Evolutionary conservation across 2,888 invertebrate species (phyloP), one percentile per base, ranked within the genome.

Genomic region (Drosophila planitibia): DNA sequence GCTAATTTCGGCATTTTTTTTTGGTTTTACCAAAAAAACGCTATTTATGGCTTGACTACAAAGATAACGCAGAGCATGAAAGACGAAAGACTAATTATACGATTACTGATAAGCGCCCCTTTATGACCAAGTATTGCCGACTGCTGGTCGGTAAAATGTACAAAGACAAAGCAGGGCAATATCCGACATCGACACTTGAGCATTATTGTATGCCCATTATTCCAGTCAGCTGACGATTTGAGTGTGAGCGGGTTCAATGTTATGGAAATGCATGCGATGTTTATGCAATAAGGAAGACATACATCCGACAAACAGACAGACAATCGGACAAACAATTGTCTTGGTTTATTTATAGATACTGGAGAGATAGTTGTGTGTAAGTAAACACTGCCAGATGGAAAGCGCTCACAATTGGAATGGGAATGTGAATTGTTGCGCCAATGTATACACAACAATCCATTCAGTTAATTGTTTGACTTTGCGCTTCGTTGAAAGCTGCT

Each of bases 221-320:
- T 47, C 57, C n/a, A 70, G n/a, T 28, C 16, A 16, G n/a, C 7
- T 41, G 39, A 25, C 9, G 54, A 55, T 39, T 28, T 28, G 53
- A 33, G 37, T 68, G 65, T 69, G 59, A 65, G 25, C 1, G 54
- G 57, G 72, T 70, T 82, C 80, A 79, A 73, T 79, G 65, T 70
- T 81, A 82, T 81, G 81, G 81, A 65, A 81, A 81, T 79, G 44
- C 53, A 63, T 58, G 62, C 37, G 25, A 59, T 75, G 67, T 69
- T 70, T 82, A 74, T 74, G 65, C 79, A 80, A 79, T 82, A 47
- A 57, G 78, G 47, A 71, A 57, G 73, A 41, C 25, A 28, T 28
- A 19, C 10, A 60, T 9, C 9, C 9, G 25, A 47, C 47, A 25
- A 25, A 7, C 16, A 47, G 25, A 47, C 47, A 14, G 14, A 47